These are phyloP conservation scores for Spea bombifrons DNA, from an alignment of 2,113 vertebrate genomes.

Conservation along the genomic window DNA sequence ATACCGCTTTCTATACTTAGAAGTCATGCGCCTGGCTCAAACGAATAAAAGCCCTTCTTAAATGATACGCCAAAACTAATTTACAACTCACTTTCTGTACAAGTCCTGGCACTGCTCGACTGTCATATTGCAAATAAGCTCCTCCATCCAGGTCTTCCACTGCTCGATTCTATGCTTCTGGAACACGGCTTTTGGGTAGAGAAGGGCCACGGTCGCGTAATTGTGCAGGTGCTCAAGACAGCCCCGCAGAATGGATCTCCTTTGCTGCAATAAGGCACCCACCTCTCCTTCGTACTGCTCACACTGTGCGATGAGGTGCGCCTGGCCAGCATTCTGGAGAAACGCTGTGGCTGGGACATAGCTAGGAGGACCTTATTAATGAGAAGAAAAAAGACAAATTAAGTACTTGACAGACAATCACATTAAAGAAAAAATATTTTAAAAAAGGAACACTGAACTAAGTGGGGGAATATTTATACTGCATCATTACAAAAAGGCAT, in stretches of 20 bases:
- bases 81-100: slow-evolving; percentile 80
- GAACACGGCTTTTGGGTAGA: slow-evolving; percentile 88
- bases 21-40: neutral
- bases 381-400: too few species aligned
- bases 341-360: slow-evolving; percentile 95
- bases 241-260: slow-evolving; percentile 79
- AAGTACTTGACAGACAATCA: too few species aligned
- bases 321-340: slow-evolving; percentile 94
- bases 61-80: neutral
- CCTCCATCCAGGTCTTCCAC: slow-evolving; percentile 97
- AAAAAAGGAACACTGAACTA: too few species aligned
- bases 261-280: slow-evolving; percentile 85
- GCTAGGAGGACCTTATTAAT: slow-evolving; percentile 88
- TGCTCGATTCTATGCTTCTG: slow-evolving; percentile 86
- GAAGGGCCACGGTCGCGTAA: slow-evolving; percentile 93
- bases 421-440: too few species aligned
- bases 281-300: slow-evolving; percentile 91
- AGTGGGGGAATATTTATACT: too few species aligned
- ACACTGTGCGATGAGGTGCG: slow-evolving; percentile 92
- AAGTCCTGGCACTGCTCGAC: slow-evolving; percentile 85
- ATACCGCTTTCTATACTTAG: too few species aligned
- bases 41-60: neutral
- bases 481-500: too few species aligned
- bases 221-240: slow-evolving; percentile 95
- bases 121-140: slow-evolving; percentile 85